A percentile compares a stretch with the other conserved stretches of the same genome.
Evolutionary conservation across 2,888 invertebrate species (phyloP).

Genomic region (Argyresthia albistria): DNA sequence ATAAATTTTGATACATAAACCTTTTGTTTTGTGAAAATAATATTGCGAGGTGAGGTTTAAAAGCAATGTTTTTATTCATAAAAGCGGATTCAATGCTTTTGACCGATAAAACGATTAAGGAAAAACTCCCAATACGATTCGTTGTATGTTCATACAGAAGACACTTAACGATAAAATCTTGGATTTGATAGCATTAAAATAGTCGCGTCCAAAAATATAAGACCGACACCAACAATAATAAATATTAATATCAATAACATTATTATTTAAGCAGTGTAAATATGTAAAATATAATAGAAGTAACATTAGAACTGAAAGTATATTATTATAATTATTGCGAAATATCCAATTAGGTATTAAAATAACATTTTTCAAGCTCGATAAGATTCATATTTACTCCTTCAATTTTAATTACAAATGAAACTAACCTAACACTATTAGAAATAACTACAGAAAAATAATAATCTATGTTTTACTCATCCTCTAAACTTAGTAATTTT

Average conservation of each 20-base stretch:
- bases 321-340: constrained; percentile 54
- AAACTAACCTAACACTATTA: constrained; percentile 49
- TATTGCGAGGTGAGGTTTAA: constrained; percentile 52
- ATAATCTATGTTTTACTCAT: constrained; percentile 55
- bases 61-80: constrained; percentile 32
- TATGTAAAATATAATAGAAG: constrained; percentile 60
- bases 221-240: constrained; percentile 54
- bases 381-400: constrained; percentile 34
- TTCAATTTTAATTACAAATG: constrained; percentile 28
- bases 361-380: constrained; percentile 68
- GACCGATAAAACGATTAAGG: constrained; percentile 16
- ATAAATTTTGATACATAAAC: constrained; percentile 45
- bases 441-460: constrained; percentile 49
- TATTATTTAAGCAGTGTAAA: constrained; percentile 66
- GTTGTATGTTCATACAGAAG: constrained; percentile 10
- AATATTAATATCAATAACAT: constrained; percentile 59
- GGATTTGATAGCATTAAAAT: constrained; percentile 45
- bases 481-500: constrained; percentile 58
- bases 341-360: constrained; percentile 56
- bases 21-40: constrained; percentile 51
- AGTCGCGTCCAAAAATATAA: constrained; percentile 67
- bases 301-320: constrained; percentile 49
- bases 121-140: constrained; percentile 6
- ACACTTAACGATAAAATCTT: constrained; percentile 38
- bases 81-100: constrained; percentile 7